Conservation (phyloP, 1,140 invertebrate genomes). For the Lasioglossum albipes region DNA sequence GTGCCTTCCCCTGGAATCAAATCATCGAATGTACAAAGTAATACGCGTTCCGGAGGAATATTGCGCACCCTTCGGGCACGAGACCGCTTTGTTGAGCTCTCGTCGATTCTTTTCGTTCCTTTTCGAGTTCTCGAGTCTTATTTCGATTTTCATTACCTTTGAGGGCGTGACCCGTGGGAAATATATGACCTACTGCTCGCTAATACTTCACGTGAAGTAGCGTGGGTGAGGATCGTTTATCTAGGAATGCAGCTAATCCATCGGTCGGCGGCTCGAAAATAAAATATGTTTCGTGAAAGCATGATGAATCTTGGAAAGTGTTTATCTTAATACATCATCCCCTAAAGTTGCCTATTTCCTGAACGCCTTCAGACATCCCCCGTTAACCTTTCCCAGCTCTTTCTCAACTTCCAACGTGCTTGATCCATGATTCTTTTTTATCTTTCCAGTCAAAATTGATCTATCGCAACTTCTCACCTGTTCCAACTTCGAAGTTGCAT, state of each 20-base stretch:
- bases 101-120: constrained; percentile 39
- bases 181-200: constrained; percentile 62
- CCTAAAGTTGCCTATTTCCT: constrained; percentile 27
- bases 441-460: neutral
- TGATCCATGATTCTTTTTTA: neutral
- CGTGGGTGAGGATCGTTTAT: constrained; percentile 65
- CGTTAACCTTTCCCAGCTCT: constrained; percentile 10
- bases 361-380: neutral
- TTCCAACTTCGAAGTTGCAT: neutral
- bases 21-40: constrained; percentile 33
- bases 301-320: constrained; percentile 57
- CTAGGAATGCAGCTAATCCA: constrained; percentile 55
- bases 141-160: constrained; percentile 64
- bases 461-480: neutral
- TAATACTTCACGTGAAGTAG: constrained; percentile 68
- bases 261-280: constrained; percentile 51
- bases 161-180: constrained; percentile 42
- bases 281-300: constrained; percentile 61
- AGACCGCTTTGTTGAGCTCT: constrained; percentile 38
- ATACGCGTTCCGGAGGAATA: constrained; percentile 22
- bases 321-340: constrained; percentile 53
- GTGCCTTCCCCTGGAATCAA: constrained; percentile 21
- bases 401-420: neutral
- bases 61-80: neutral
- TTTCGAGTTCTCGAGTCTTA: constrained; percentile 39